Conservation (phyloP, 37 sponge, comb jelly and placozoan genomes). For the Theonella swinhoei region DNA sequence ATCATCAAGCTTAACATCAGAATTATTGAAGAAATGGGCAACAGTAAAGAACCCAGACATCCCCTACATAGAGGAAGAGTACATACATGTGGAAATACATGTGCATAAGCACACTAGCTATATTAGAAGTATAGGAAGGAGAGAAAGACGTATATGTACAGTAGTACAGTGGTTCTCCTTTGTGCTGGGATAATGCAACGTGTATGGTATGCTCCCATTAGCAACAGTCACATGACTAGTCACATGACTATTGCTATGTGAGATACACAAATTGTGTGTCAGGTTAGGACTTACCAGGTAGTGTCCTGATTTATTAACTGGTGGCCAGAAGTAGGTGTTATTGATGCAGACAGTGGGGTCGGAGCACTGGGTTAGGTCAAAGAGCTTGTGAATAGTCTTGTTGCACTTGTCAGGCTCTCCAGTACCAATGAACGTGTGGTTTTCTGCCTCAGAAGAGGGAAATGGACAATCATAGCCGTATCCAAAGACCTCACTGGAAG, state of each 20-base stretch:
- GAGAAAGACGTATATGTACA: too few species aligned
- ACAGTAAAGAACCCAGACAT: neutral
- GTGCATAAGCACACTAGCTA: too few species aligned
- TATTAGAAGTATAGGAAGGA: too few species aligned
- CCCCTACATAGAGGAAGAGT: too few species aligned
- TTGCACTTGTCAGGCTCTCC: constrained; percentile 16
- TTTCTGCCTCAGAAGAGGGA: neutral
- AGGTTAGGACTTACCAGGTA: neutral
- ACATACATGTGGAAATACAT: too few species aligned
- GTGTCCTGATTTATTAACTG: neutral
- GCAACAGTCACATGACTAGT: too few species aligned
- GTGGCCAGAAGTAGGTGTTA: neutral
- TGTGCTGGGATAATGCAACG: too few species aligned
- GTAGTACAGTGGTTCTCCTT: too few species aligned
- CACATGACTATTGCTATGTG: constrained; percentile 5
- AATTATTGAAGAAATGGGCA: neutral
- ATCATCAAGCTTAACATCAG: neutral
- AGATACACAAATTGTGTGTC: too few species aligned
- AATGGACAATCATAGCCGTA: neutral
- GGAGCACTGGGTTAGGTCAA: constrained; percentile 11
- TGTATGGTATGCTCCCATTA: too few species aligned
- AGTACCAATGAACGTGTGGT: constrained; percentile 14
- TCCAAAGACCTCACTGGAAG: constrained; percentile 16
- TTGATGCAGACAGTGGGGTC: neutral
- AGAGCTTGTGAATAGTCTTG: neutral